Evolutionary conservation across 1,140 invertebrate genomes (phyloP), one percentile per base, ranked within the genome.

Genomic region (Heliothis subflexa): DNA sequence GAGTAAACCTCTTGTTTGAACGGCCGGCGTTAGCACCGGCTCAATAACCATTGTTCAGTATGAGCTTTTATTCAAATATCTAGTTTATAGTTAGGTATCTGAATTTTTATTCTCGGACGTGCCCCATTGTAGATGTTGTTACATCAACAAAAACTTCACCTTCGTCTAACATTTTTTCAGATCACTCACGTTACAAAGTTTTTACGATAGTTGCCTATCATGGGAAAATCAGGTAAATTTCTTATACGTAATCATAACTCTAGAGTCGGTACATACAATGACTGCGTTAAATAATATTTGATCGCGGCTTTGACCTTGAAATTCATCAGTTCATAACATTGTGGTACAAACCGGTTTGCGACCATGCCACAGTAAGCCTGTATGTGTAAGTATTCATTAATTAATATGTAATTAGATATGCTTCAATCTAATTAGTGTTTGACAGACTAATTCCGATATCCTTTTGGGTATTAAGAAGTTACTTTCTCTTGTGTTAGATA

Each of bases 21-120:
- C 59, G 59, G 40, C 16, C 33, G 28, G 59, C 33, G 61, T 45
- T 64, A 16, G 61, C 61, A 33, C 61, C 33, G 18, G 40, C n/a
- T 64, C 61, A 64, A 64, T 64, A 64, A 64, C 61, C 40, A 64
- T 64, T 64, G 61, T 64, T 64, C 61, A 47, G 10, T 33, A n/a
- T 14, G 25, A 57, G 61, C 61, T 64, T 64, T 18, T 64, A 64
- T 64, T 64, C 47, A 18, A 47, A 64, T 47, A 47, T 40, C 33
- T 64, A 64, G 61, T 64, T 18, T 45, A 33, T 64, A 64, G 33
- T 64, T 64, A 47, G 61, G 61, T 47, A 33, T 57, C 25, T 13
- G 16, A 64, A 18, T 47, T 55, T 55, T 55, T 16, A 64, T 40
- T 11, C 33, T 18, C 1, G 33, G 10, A 64, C 61, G 61, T 64